phyloP scores from a whole-genome alignment of 2,113 vertebrate species.

The human region GRCh38 chr12:60929501-60930000 shows the following conservation, averaged over 20 bases:
- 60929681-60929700: neutral
- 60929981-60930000: neutral
- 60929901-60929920: neutral
- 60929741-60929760: neutral
- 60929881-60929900: neutral
- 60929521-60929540: neutral
- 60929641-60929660: neutral
- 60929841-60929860: neutral
- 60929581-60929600: neutral
- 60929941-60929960: neutral
- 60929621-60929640: neutral
- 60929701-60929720: neutral
- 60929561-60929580: neutral
- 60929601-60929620: neutral
- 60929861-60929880: neutral
- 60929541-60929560: neutral
- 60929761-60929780: neutral
- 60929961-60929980: neutral
- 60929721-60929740: neutral
- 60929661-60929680: neutral
- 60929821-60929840: neutral
- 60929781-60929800: neutral
- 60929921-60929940: neutral
- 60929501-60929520: neutral
- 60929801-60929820: neutral